Percentiles rank a stretch among this genome's conserved stretches.
Conservation (phyloP, 2,888 invertebrate species). For the Caprella mutica region DNA sequence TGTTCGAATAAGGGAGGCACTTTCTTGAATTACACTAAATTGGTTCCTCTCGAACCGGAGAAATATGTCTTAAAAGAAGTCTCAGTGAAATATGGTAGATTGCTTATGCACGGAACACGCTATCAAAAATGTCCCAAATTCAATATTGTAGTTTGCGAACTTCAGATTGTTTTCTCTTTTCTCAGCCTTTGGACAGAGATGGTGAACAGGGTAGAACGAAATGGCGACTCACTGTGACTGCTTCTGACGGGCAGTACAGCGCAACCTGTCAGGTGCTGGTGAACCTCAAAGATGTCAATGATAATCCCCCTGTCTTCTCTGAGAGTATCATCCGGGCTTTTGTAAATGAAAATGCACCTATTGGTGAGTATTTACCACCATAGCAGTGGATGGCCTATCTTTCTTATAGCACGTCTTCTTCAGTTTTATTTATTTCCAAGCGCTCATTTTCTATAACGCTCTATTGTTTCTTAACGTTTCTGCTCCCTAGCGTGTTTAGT, state of each 20-base stretch:
- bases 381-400: too few species aligned
- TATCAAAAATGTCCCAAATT: background rate
- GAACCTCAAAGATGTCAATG: slow-evolving; percentile 29
- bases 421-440: too few species aligned
- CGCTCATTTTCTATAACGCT: too few species aligned
- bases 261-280: slow-evolving; percentile 18
- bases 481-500: too few species aligned
- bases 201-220: slow-evolving; percentile 20
- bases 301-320: slow-evolving; percentile 28
- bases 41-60: too few species aligned
- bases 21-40: too few species aligned
- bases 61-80: too few species aligned
- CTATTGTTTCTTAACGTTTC: too few species aligned
- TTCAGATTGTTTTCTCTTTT: slow-evolving; percentile 3
- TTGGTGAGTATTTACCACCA: slow-evolving; percentile 16
- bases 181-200: slow-evolving; percentile 29
- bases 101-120: background rate
- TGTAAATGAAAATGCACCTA: slow-evolving; percentile 19
- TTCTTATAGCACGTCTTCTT: too few species aligned
- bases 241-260: slow-evolving; percentile 15
- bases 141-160: background rate
- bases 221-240: slow-evolving; percentile 22
- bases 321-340: slow-evolving; percentile 7
- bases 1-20: too few species aligned
- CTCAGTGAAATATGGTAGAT: too few species aligned